Evolutionary conservation across 2,888 invertebrate species (phyloP), one percentile per base, ranked within the genome.

Genomic region (Hemithea aestivaria): DNA sequence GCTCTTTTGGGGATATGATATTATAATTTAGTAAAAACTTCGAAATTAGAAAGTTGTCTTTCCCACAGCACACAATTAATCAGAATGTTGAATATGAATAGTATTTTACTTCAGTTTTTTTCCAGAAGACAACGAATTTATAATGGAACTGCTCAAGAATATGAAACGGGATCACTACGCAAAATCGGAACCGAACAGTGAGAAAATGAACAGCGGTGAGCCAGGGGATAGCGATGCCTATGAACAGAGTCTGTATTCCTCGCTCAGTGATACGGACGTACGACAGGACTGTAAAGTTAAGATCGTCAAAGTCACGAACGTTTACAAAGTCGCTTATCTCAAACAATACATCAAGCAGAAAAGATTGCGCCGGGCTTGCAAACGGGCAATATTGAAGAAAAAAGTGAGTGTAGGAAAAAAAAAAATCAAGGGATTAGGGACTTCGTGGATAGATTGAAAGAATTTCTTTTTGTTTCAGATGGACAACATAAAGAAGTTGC

Each of bases 221-320:
- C 53, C 45, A 8, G 51, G 48, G 7, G 60, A 49, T 12, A 49
- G 49, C 9, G 70, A 71, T 6, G 2, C 27, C 2, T 46, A 43
- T 28, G 44, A 43, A 7, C 25, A 63, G 50, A 77, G 71, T 56
- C 55, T 73, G 1, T 75, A 76, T 54, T 73, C 76, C 0, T 66
- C 78, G 1, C 40, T 67, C 2, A 72, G 68, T 49, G 77, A 75
- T 25, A 46, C 48, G 7, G 74, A 75, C 24, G 37, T 58, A 20
- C 65, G 70, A 24, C 66, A 70, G 29, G 77, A 81, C 29, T 80
- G 73, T 50, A 70, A 66, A 22, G 72, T 84, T 34, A 83, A 81
- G 55, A 77, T 87, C 33, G 71, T 84, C 29, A 77, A 76, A 66
- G 79, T 85, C 25, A 84, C 83, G 35, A 85, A 82, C 45, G 78